phyloP scores from a whole-genome alignment of 1,140 invertebrate genomes.

The Hetaerina americana region DNA sequence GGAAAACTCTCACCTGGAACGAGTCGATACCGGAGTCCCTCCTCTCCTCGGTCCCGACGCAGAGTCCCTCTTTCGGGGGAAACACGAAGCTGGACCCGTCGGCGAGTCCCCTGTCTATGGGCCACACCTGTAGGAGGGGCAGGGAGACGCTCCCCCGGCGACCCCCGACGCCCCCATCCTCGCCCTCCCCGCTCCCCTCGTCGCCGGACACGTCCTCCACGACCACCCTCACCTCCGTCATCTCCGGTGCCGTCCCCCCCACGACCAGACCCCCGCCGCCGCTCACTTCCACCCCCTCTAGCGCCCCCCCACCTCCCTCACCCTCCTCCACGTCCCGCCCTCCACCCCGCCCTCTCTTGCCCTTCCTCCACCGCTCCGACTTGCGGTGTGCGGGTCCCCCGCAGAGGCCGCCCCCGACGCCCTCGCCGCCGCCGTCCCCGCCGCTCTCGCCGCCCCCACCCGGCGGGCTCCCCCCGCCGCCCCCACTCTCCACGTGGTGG shows the following conservation, averaged over 20 bases:
- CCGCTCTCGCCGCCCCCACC: not conserved
- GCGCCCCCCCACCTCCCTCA: not conserved
- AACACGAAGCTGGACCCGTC: slow-evolving; percentile 55
- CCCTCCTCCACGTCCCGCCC: not conserved
- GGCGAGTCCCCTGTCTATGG: slow-evolving; percentile 47
- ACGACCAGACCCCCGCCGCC: not conserved
- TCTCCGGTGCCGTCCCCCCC: not conserved
- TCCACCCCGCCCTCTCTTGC: not conserved
- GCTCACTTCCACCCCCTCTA: not conserved
- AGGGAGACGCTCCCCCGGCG: slow-evolving; percentile 22
- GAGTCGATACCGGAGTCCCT: slow-evolving; percentile 51
- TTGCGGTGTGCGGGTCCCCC: not conserved
- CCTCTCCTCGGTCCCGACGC: slow-evolving; percentile 25
- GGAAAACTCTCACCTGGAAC: slow-evolving; percentile 42
- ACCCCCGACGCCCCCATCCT: not conserved
- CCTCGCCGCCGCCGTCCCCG: not conserved
- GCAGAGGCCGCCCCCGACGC: not conserved
- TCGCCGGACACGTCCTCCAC: not conserved
- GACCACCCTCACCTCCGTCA: not conserved
- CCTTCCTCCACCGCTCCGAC: not conserved
- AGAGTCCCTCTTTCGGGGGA: slow-evolving; percentile 35
- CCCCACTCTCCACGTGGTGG: too few relatives aligned
- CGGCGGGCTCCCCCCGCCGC: too few relatives aligned
- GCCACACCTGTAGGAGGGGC: slow-evolving; percentile 49
- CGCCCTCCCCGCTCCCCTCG: not conserved